Percentiles rank a stretch among this genome's conserved stretches.
These are phyloP conservation scores for Neocrepidodera transversa DNA, from an alignment of 2,888 invertebrate species.

Conservation along the genomic window DNA sequence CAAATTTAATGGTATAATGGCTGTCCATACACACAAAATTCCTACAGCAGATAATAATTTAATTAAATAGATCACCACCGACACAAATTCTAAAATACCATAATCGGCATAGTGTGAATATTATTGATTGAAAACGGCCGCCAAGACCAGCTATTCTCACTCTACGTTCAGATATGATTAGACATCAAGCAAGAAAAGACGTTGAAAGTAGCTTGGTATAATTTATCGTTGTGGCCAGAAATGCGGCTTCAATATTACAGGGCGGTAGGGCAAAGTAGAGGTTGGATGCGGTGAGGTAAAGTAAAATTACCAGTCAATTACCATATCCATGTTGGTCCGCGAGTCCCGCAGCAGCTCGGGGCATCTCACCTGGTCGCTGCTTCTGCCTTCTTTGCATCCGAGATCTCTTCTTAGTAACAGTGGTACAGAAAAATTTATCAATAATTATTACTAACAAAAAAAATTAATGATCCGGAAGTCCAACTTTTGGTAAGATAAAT, in stretches of 20 bases:
- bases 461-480: too few species aligned
- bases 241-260: slow-evolving; percentile 57
- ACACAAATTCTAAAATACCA: slow-evolving; percentile 1
- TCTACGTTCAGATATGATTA: slow-evolving; percentile 24
- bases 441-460: too few species aligned
- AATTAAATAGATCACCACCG: not conserved
- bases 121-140: slow-evolving; percentile 17
- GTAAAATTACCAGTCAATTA: slow-evolving; percentile 57
- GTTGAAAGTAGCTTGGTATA: slow-evolving; percentile 33
- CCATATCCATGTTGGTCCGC: slow-evolving; percentile 50
- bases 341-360: slow-evolving; percentile 34
- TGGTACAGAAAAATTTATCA: not conserved
- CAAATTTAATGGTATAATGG: too few species aligned
- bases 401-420: not conserved
- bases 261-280: slow-evolving; percentile 53
- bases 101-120: slow-evolving; percentile 20
- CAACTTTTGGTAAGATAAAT: too few species aligned
- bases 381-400: slow-evolving; percentile 16
- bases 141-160: slow-evolving; percentile 23
- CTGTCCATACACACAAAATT: too few species aligned
- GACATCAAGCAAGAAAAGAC: slow-evolving; percentile 19
- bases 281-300: slow-evolving; percentile 33
- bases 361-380: slow-evolving; percentile 45
- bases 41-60: not conserved
- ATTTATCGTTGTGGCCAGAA: slow-evolving; percentile 37